Evolutionary conservation across 2,888 invertebrate species (phyloP), one percentile per base, ranked within the genome.

Genomic region (Boloria selene): DNA sequence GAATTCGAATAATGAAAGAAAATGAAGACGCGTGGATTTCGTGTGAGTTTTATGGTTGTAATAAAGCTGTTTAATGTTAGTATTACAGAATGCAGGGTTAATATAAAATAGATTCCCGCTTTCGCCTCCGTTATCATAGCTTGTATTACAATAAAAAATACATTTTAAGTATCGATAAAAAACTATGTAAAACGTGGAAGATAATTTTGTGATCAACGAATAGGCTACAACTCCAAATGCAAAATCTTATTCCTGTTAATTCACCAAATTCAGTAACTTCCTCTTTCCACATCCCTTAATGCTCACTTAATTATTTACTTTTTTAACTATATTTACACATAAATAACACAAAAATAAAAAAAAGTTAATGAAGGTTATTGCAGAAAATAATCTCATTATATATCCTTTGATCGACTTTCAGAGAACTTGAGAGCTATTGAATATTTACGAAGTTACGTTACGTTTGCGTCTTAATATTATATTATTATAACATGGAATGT

Each of bases 1-100:
- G 31, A 38, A 38, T 10, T 38, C 7, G 31, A 38, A 26, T 64
- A 63, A 49, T 65, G 65, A 38, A 47, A 61, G 51, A 64, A 61
- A 64, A 66, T 52, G 44, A 64, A 67, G 38, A 69, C 61, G 53
- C 56, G 61, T 67, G 64, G 62, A 70, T 70, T 64, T 63, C 50
- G 64, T 59, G 44, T 52, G 51, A 65, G 69, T 70, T 78, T 79
- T 79, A 79, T 75, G 73, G 62, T 54, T 59, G 74, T 54, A 65
- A 74, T 80, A 78, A 81, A 78, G 26, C 59, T 65, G 42, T 72
- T 73, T 75, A 75, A 78, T 75, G 73, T 68, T 63, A 69, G 70
- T 69, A 69, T 70, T 72, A 72, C 71, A 67, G 72, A 75, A 65
- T 65, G 51, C 50, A 61, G 38, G 42, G 65, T 31, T 65, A 53